Conservation (phyloP, 2,113 vertebrate species). For the Megalops atlanticus region DNA sequence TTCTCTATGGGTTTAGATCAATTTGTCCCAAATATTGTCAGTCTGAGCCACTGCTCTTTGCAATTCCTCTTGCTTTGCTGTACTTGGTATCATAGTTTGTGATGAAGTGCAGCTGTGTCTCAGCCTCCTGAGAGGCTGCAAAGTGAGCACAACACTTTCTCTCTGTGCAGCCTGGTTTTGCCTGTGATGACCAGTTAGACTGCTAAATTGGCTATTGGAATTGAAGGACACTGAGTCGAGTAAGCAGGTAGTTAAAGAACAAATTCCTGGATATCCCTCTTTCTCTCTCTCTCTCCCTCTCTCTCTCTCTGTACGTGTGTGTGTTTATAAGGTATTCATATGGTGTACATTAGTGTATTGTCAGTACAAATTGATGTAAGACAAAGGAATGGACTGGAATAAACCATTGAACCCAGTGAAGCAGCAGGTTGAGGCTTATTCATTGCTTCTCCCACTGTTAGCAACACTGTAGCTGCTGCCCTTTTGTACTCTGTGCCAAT, state of each 20-base stretch:
- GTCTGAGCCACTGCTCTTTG: too few species aligned
- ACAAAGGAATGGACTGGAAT: conserved; percentile 78
- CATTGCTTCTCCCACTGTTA: too few species aligned
- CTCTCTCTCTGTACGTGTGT: too few species aligned
- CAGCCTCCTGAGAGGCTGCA: conserved; percentile 3
- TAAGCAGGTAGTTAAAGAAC: conserved; percentile 70
- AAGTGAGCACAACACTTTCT: neutral
- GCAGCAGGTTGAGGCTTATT: conserved; percentile 73
- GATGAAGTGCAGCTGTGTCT: neutral
- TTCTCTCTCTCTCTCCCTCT: conserved; percentile 39
- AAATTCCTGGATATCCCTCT: conserved; percentile 68
- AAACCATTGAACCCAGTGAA: conserved; percentile 73
- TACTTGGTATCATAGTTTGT: too few species aligned
- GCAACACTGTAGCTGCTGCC: too few species aligned
- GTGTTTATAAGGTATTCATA: conserved; percentile 78
- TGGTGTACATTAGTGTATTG: conserved; percentile 82
- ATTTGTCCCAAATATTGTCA: neutral
- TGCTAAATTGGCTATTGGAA: neutral
- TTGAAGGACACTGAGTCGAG: too few species aligned
- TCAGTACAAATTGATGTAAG: conserved; percentile 84
- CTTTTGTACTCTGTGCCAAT: too few species aligned
- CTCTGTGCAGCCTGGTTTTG: too few species aligned
- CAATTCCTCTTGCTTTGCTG: too few species aligned
- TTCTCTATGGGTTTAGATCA: neutral
- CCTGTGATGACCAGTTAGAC: too few species aligned